Conservation (phyloP, 1,140 invertebrate genomes). For the Drosophila tani region DNA sequence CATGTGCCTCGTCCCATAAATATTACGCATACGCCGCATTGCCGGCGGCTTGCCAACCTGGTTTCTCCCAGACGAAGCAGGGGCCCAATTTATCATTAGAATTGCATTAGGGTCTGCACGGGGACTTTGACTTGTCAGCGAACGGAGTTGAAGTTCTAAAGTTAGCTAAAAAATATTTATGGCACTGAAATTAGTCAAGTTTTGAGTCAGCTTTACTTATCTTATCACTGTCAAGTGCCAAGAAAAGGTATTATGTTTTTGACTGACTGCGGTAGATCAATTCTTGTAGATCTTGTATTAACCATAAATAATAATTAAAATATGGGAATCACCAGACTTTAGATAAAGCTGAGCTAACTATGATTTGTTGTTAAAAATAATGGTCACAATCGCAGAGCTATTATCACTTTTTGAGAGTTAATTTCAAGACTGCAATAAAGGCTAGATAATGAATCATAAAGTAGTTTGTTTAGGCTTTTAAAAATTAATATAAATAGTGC, state of each 20-base stretch:
- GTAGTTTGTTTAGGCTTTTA: not conserved
- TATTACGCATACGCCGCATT: constrained; percentile 70
- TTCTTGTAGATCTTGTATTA: not conserved
- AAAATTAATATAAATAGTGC: not conserved
- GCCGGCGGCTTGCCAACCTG: constrained; percentile 56
- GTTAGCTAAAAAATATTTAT: not conserved
- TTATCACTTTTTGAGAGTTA: not conserved
- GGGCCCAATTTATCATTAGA: constrained; percentile 34
- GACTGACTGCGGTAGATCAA: not conserved
- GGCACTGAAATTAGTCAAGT: not conserved
- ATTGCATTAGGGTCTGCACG: constrained; percentile 19
- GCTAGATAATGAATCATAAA: too few species aligned
- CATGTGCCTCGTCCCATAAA: constrained; percentile 71
- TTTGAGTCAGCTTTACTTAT: not conserved
- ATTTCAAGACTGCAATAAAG: too few species aligned
- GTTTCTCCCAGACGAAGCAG: constrained; percentile 61
- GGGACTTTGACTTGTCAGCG: not conserved
- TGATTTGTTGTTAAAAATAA: not conserved
- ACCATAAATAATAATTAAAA: constrained; percentile 8
- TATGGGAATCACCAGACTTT: not conserved
- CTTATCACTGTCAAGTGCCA: constrained; percentile 10
- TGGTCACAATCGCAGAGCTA: too few species aligned
- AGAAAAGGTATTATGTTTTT: not conserved
- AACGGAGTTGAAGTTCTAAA: not conserved
- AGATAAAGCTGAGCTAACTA: not conserved